Evolutionary conservation across 2,888 invertebrate genomes (phyloP), one percentile per base, ranked within the genome.

Genomic region (Schizotus pectinicornis): DNA sequence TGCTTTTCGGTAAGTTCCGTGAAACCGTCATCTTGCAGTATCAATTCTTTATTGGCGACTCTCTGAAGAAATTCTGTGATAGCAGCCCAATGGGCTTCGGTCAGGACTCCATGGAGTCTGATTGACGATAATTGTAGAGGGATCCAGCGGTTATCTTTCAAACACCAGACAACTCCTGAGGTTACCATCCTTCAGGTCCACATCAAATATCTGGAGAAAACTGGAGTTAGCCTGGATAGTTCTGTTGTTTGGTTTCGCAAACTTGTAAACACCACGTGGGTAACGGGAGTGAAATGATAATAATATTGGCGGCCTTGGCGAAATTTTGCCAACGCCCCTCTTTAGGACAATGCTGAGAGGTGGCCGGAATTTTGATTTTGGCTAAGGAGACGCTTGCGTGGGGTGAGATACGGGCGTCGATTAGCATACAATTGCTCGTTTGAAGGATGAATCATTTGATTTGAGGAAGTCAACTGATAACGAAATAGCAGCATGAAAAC

Each of bases 61-160:
- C 85, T 82, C 62, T 85, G 83, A 69, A 88, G 81, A 76, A 88
- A 86, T 75, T 87, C 85, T 56, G 86, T 83, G 49, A 87, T 85
- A 56, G 86, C 86, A 52, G 85, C 84, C 81, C 86, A 86, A 71
- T 87, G 87, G 45, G 86, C 86, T 69, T 86, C 85, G 30, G 87
- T 87, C 60, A 87, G 82, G 58, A 84, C 84, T 60, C 87, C 87
- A 76, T 87, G 86, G 70, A 88, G 82, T 68, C 86, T 81, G 66
- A 88, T 86, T 70, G 87, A 86, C 58, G 86, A 86, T 67, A 88
- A 81, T 77, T 87, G 86, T 64, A 87, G 83, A 66, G 88, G 87
- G 75, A 86, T 84, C 82, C 86, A 85, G 77, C 85, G 84, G 80
- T 87, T 85, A 81, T 86, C 85, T 78, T 86, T 84, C 76, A 85